Percentiles rank a stretch among this genome's conserved stretches.
phyloP scores from a whole-genome alignment of 2,797 vertebrate genomes.

The Okamejei kenojei region DNA sequence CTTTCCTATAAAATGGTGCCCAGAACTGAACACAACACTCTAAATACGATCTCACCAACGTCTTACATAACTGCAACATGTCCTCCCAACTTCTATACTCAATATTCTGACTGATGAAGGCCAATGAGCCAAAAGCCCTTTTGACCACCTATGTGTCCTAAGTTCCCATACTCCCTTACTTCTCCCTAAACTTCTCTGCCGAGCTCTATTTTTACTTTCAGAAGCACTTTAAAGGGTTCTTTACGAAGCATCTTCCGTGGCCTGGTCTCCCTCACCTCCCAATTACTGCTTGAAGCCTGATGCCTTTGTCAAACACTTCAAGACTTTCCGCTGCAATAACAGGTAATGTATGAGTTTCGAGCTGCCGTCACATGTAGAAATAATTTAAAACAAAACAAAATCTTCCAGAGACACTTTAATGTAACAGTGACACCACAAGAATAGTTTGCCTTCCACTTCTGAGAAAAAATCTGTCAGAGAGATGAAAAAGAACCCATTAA shows the following conservation, averaged over 20 bases:
- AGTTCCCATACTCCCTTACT: not conserved
- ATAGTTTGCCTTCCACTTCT: not conserved
- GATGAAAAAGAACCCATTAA: slow-evolving; percentile 18
- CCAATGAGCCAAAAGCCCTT: too few species aligned
- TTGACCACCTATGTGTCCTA: too few species aligned
- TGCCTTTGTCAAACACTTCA: too few species aligned
- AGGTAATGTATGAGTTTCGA: not conserved
- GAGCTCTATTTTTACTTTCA: not conserved
- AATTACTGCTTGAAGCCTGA: not conserved
- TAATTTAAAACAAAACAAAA: not conserved
- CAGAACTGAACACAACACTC: too few species aligned
- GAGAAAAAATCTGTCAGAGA: slow-evolving; percentile 25
- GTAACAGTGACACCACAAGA: slow-evolving; percentile 1
- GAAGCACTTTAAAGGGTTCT: not conserved
- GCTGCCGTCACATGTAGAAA: not conserved
- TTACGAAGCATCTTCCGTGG: not conserved
- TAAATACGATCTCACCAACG: too few species aligned
- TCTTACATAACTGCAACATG: too few species aligned
- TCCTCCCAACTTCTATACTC: too few species aligned
- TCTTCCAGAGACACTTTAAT: slow-evolving; percentile 10
- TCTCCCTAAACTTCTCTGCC: not conserved
- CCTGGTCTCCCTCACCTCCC: not conserved
- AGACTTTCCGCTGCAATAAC: not conserved
- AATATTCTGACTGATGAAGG: too few species aligned
- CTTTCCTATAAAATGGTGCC: too few species aligned